Base-by-base conservation (phyloP, 2,113 vertebrate species). In the Leucoraja erinaceus region DNA sequence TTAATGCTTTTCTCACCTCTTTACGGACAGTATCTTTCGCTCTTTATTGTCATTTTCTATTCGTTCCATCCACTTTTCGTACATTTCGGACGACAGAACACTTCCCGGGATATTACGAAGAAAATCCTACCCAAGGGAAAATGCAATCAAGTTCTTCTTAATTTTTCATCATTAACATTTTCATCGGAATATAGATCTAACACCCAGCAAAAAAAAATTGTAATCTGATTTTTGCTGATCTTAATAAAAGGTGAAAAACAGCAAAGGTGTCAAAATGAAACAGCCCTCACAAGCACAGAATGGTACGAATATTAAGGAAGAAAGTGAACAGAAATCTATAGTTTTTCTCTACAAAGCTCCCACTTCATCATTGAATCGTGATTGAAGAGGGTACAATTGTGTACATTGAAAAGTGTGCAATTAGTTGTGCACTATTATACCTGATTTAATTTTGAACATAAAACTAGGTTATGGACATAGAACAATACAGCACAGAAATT, bases 71-170 rank as follows among this genome's bases (percentile, higher is more conserved):
- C 97, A 97, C 92, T 95, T 95, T 88, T 95, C 93, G 93, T 97
- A 96, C 95, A 97, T 95, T 93, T 96, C 96, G 95, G 96, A 96
- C 93, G 96, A 96, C 93, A 97, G 96, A 94, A 97, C 94, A 94
- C 97, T 97, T 93, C 96, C 96, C 94, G 97, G 97, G 94, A 97
- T 95, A 95, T 96, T 97, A 94, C 97, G 96, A 28, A 97, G 95
- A 95, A 97, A 97, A 95, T 97, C 96, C 96, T 97, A 81, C 14
- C 93, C 9, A 93, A 91, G 38, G 38, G 54, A 59, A 47, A 93
- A 16, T 66, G 54, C 33, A 54, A 93, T 61, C 38, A 93, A 28
- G n/a, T 61, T 93, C n/a, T 63, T 79, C 77, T 77, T 31, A 86
- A 59, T n/a, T 22, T 86, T 59, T 56, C 11, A 11, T 47, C 92